Base-by-base conservation (phyloP, 2,797 vertebrate species). In the Hydrophis major region DNA sequence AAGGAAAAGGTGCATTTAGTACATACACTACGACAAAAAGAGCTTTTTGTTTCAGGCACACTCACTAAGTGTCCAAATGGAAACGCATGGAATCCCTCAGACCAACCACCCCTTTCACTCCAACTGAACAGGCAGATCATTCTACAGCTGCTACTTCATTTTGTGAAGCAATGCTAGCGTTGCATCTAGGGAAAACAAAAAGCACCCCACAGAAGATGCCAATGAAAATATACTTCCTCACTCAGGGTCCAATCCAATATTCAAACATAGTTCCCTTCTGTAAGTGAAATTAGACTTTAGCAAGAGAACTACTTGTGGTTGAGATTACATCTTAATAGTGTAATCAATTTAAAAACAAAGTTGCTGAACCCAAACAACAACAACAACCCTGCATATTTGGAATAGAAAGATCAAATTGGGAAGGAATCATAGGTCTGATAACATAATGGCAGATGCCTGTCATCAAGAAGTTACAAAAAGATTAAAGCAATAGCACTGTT, bases 41-140 rank as follows among this genome's bases (percentile, higher is more conserved):
- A 59, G 60, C 93, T 96, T 97, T 96, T 95, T 96, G 96, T 96
- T 97, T 94, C 89, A 37, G 69, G 59, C 95, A 92, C 92, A 94
- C 94, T 94, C 95, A 95, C 89, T 27, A 6, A 95, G 74, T 94
- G 94, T 95, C 96, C 96, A 89, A 90, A 95, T 18, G 92, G 94
- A 93, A 95, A 88, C 93, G 91, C 60, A 90, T 1, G 87, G 66
- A 94, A 87, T 92, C 94, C 92, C 93, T 92, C 50, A 89, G 66
- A 89, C 86, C 94, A 92, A 93, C 89, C 89, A 89, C 90, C 95
- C 90, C 78, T 69, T 93, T 78, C 3, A 2, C 55, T 86, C 22
- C 22, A 56, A 94, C 53, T 74, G 86, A 95, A 95, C 55, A 94
- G 57, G 93, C 91, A 92, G 83, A 57, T 92, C 83, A 3, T 89